Evolutionary conservation across 2,113 vertebrate species (phyloP), one percentile per base, ranked within the genome.

Genomic region (Epinephelus lanceolatus): DNA sequence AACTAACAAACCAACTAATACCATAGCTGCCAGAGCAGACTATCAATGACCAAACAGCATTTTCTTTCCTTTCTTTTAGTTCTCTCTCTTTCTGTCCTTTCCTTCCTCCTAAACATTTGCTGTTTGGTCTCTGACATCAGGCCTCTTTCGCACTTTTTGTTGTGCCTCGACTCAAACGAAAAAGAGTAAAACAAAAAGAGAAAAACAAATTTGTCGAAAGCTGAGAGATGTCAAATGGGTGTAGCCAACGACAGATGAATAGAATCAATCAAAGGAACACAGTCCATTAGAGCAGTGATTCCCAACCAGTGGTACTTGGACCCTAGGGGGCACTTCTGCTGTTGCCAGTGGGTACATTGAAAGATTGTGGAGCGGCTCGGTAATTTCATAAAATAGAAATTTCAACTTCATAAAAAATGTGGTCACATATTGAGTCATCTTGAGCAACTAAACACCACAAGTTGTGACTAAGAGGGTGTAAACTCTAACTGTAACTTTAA

Each of bases 1-100:
- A 91, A 86, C 77, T 77, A 83, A 89, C 82, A 90, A 83, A 79
- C 78, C 18, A 78, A 76, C 42, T 83, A n/a, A 70, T 55, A n/a
- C n/a, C 52, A 18, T 9, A 40, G 56, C 70, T 19, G 49, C 27
- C 21, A 21, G 62, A 83, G 72, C 59, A 74, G 17, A 33, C 8
- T n/a, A 65, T 37, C n/a, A 9, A 55, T 72, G 70, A 65, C 68
- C 76, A 63, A 57, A 59, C 49, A 21, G 69, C 61, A 45, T 75
- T 84, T 49, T 25, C 15, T 65, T 37, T 56, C 13, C 40, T 62
- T 57, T 25, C 13, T 66, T 81, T 25, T 11, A 37, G 12, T n/a
- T 75, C 4, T 59, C 27, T 83, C 45, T 59, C 56, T 68, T 68
- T 33, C 52, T 18, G 3, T 66, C n/a, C 13, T 65, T 21, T 15